A percentile compares a stretch with the other conserved stretches of the same genome.
phyloP scores from a whole-genome alignment of 23 tunicate genomes.

The Styela plicata region DNA sequence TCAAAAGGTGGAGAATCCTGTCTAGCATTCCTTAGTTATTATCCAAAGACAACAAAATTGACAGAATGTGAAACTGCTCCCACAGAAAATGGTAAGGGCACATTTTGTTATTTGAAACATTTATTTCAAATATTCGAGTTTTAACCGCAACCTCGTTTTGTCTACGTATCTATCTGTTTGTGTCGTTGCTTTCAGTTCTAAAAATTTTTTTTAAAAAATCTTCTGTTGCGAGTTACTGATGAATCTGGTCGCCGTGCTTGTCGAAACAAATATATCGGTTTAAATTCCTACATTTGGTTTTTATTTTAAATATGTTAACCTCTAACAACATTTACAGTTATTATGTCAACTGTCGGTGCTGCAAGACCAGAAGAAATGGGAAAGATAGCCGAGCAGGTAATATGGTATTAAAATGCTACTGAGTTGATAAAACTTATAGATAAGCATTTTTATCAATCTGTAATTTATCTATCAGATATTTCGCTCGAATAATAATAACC shows the following conservation, averaged over 20 bases:
- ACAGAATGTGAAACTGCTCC: slow-evolving; percentile 27
- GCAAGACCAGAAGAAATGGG: slow-evolving; percentile 9
- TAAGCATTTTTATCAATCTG: no score
- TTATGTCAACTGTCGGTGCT: slow-evolving; percentile 11
- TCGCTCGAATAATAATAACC: no score
- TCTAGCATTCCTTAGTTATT: slow-evolving; percentile 12
- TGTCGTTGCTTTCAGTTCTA: no score
- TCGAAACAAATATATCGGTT: background rate
- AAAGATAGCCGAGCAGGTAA: slow-evolving; percentile 7
- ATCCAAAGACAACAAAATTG: background rate
- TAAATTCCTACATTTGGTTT: background rate
- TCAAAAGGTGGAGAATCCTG: slow-evolving; percentile 24
- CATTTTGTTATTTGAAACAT: no score
- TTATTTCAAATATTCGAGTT: no score
- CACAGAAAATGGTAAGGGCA: slow-evolving; percentile 10
- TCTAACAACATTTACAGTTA: no score
- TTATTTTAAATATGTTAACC: no score
- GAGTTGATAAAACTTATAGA: background rate
- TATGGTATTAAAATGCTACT: background rate
- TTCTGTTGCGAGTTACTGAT: no score
- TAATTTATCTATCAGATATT: no score
- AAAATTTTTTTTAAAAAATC: no score
- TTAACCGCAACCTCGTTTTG: no score
- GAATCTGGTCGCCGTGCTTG: background rate
- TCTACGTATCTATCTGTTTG: no score